Evolutionary conservation across 2,888 invertebrate species (phyloP).

Genomic region (Chymomyza caudatula): DNA sequence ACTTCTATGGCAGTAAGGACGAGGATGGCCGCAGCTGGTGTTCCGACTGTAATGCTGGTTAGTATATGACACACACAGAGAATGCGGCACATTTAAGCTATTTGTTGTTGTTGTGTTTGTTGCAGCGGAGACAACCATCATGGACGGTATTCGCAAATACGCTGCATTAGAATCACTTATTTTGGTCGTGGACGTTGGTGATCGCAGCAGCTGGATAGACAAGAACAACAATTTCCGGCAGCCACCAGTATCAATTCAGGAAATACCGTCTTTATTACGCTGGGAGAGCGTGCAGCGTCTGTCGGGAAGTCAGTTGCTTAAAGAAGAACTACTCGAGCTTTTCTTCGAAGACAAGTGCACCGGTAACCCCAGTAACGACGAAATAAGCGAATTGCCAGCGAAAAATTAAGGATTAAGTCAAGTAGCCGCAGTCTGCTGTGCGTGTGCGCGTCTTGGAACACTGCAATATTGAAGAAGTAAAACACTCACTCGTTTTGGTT

Average conservation of each 20-base stretch:
- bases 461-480: too few relatives aligned
- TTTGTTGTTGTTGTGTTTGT: constrained; percentile 81
- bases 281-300: constrained; percentile 83
- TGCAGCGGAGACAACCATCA: constrained; percentile 81
- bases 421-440: background rate
- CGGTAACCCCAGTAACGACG: constrained; percentile 76
- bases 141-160: constrained; percentile 80
- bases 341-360: constrained; percentile 81
- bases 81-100: background rate
- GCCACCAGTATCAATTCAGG: constrained; percentile 82
- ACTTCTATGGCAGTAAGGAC: constrained; percentile 74
- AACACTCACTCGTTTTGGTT: too few relatives aligned
- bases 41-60: constrained; percentile 89
- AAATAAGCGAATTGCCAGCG: background rate
- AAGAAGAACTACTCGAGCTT: constrained; percentile 85
- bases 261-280: constrained; percentile 82
- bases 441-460: too few relatives aligned
- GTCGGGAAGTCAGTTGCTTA: constrained; percentile 86
- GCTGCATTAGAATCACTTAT: constrained; percentile 81
- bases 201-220: constrained; percentile 86
- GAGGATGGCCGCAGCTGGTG: constrained; percentile 88
- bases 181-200: constrained; percentile 87
- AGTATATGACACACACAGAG: constrained; percentile 39
- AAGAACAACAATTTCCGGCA: constrained; percentile 88
- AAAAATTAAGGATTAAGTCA: too few relatives aligned